These are phyloP conservation scores for Lophochroa leadbeateri DNA, from an alignment of 2,113 vertebrate genomes.

Conservation along the genomic window DNA sequence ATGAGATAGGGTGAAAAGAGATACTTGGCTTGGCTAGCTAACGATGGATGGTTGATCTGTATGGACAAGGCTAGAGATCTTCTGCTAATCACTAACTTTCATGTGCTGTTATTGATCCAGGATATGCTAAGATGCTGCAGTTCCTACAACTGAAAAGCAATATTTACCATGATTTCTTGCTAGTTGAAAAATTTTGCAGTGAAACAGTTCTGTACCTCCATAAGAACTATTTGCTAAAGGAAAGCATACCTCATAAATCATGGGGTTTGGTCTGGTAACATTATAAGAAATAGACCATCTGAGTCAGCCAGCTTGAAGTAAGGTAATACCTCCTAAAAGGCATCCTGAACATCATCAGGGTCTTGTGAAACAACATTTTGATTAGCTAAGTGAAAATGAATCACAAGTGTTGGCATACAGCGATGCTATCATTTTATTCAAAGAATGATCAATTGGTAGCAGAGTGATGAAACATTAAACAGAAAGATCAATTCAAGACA, in stretches of 20 bases:
- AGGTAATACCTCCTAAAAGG: constrained; percentile 54
- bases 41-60: not conserved
- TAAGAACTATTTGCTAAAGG: not conserved
- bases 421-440: constrained; percentile 66
- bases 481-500: constrained; percentile 59
- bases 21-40: not conserved
- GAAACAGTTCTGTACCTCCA: not conserved
- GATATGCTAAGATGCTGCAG: not conserved
- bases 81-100: not conserved
- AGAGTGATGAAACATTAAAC: constrained; percentile 63
- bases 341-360: constrained; percentile 62
- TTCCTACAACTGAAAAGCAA: not conserved
- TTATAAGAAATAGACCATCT: constrained; percentile 41
- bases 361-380: constrained; percentile 74
- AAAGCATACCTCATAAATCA: constrained; percentile 8
- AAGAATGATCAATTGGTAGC: constrained; percentile 68
- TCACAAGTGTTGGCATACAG: constrained; percentile 66
- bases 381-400: constrained; percentile 76
- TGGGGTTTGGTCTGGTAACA: not conserved
- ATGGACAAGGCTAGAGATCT: not conserved
- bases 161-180: not conserved
- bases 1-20: not conserved
- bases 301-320: constrained; percentile 51
- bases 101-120: not conserved
- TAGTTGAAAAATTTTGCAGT: not conserved